These are phyloP conservation scores for Habropoda laboriosa DNA, from an alignment of 1,140 invertebrate genomes.

Conservation along the genomic window DNA sequence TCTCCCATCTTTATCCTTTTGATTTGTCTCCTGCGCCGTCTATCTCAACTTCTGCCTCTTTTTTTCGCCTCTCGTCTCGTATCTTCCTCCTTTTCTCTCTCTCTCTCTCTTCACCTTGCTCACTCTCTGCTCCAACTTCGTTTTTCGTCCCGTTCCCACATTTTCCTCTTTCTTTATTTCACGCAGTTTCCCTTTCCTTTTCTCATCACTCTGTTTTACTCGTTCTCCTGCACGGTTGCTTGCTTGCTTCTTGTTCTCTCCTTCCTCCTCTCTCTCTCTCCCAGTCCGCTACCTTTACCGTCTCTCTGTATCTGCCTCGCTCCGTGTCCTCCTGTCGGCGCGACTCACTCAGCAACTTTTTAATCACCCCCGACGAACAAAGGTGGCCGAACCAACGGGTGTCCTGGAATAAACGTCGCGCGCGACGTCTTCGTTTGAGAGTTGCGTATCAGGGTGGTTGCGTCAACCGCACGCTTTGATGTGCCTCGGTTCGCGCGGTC, in stretches of 20 bases:
- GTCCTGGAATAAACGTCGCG: slow-evolving; percentile 45
- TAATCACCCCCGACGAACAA: slow-evolving; percentile 70
- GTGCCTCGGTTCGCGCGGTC: not conserved
- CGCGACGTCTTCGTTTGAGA: not conserved
- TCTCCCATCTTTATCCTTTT: slow-evolving; percentile 15
- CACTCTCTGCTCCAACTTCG: not conserved
- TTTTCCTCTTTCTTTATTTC: too few species aligned
- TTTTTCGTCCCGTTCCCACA: too few species aligned
- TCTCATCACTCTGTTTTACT: not conserved
- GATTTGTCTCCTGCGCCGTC: not conserved
- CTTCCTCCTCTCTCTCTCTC: not conserved
- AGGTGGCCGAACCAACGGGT: slow-evolving; percentile 58
- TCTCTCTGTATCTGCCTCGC: slow-evolving; percentile 26
- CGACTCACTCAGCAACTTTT: slow-evolving; percentile 69
- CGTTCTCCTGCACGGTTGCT: slow-evolving; percentile 3
- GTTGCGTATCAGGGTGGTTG: not conserved
- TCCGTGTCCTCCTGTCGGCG: slow-evolving; percentile 32
- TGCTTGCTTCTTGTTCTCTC: too few species aligned
- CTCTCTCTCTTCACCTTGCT: not conserved
- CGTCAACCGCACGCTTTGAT: slow-evolving; percentile 11
- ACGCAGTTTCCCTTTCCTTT: not conserved
- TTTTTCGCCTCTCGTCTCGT: not conserved
- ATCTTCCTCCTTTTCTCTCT: not conserved
- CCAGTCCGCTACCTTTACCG: slow-evolving; percentile 16
- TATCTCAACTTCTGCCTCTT: not conserved